A percentile compares a stretch with the other conserved stretches of the same genome.
Conservation (phyloP, 2,113 vertebrate genomes). For the Carassius carassius region DNA sequence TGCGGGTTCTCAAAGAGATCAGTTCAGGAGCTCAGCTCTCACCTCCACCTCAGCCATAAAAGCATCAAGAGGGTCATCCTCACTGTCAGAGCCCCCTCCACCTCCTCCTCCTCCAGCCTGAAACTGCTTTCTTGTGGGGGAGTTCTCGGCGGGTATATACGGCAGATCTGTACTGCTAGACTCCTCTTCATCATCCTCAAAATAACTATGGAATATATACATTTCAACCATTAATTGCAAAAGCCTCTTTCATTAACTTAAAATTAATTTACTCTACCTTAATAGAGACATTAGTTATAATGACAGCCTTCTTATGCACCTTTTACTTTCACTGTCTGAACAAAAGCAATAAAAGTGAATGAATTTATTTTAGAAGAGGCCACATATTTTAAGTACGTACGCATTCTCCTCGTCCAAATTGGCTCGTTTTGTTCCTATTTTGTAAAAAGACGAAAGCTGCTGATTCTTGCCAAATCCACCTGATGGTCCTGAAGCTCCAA, state of each 20-base stretch:
- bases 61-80: conserved; percentile 95
- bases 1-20: background rate
- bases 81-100: conserved; percentile 88
- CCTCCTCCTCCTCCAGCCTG: conserved; percentile 74
- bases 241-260: no score
- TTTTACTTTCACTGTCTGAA: no score
- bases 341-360: background rate
- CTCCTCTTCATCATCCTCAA: conserved; percentile 98
- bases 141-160: conserved; percentile 98
- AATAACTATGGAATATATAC: conserved; percentile 75
- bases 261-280: no score
- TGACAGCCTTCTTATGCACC: no score
- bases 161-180: conserved; percentile 88
- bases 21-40: conserved; percentile 57
- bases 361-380: background rate
- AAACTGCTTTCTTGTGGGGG: conserved; percentile 93
- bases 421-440: conserved; percentile 95
- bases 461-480: conserved; percentile 85
- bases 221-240: no score
- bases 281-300: no score
- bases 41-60: conserved; percentile 99
- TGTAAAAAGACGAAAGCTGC: conserved; percentile 96
- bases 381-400: conserved; percentile 62
- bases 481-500: conserved; percentile 78
- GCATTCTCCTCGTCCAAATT: conserved; percentile 99